These are phyloP conservation scores for Luperina testacea DNA, from an alignment of 2,888 invertebrate genomes.

Conservation along the genomic window DNA sequence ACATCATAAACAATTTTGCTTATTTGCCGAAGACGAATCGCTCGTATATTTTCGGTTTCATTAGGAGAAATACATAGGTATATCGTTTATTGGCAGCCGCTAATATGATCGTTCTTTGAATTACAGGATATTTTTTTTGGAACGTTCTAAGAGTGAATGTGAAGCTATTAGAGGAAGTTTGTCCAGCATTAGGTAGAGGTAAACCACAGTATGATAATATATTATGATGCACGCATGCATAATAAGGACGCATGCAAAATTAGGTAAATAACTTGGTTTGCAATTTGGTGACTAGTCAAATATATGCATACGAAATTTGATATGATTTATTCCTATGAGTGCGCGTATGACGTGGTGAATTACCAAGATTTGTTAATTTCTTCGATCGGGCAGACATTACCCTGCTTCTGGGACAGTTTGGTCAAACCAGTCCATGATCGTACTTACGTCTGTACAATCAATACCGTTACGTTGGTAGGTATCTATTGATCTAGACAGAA, in stretches of 20 bases:
- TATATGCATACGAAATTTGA: background rate
- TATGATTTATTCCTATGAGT: background rate
- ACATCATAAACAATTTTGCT: conserved; percentile 19
- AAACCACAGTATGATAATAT: background rate
- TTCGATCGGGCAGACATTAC: background rate
- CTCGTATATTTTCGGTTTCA: conserved; percentile 25
- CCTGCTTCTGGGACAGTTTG: background rate
- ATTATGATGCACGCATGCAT: background rate
- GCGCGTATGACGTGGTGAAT: background rate
- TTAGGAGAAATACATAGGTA: background rate
- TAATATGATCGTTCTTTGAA: background rate
- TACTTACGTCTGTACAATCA: background rate
- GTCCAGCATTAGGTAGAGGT: background rate
- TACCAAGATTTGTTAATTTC: background rate
- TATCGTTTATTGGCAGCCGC: background rate
- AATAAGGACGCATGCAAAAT: background rate
- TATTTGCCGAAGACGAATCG: conserved; percentile 19
- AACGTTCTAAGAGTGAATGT: background rate
- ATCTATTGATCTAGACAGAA: background rate
- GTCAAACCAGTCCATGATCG: no score
- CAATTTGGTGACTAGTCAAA: background rate
- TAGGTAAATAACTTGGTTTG: background rate
- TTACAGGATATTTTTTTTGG: background rate
- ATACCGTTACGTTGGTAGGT: background rate
- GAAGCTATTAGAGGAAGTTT: background rate